phyloP scores from a whole-genome alignment of 2,113 vertebrate species.

The Dermatemys mawii region DNA sequence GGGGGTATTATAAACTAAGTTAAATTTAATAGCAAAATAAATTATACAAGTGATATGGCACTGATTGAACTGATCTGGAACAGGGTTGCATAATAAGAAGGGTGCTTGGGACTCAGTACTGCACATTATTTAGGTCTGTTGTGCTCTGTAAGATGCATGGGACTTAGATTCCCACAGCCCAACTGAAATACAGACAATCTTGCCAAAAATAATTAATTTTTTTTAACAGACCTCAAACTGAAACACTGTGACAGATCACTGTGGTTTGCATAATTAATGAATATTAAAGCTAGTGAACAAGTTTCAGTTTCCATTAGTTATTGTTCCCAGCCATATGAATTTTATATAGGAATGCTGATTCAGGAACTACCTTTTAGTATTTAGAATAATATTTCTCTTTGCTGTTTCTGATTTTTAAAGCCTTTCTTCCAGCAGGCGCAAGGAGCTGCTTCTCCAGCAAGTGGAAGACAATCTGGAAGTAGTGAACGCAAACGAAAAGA shows the following conservation, averaged over 20 bases:
- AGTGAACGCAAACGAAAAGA: constrained; percentile 92
- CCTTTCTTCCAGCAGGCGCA: constrained; percentile 63
- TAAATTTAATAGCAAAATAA: not conserved
- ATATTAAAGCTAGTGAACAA: not conserved
- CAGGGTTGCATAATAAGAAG: not conserved
- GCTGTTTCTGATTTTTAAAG: constrained; percentile 26
- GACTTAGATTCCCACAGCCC: too few species aligned
- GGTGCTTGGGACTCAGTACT: not conserved
- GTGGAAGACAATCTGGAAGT: constrained; percentile 83
- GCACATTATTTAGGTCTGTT: not conserved
- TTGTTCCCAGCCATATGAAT: not conserved
- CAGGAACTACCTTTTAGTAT: not conserved
- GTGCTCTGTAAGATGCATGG: not conserved
- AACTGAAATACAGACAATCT: too few species aligned
- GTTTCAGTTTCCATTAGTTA: not conserved
- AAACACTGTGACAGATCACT: not conserved
- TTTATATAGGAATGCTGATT: not conserved
- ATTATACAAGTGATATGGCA: not conserved
- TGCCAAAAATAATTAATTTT: not conserved
- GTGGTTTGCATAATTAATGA: not conserved
- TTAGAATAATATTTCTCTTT: not conserved
- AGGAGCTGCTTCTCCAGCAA: constrained; percentile 82
- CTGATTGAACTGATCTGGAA: not conserved
- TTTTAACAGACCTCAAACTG: not conserved
- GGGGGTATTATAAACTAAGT: not conserved